phyloP scores from a whole-genome alignment of 2,797 vertebrate genomes.

The Enteromius paludinosus region DNA sequence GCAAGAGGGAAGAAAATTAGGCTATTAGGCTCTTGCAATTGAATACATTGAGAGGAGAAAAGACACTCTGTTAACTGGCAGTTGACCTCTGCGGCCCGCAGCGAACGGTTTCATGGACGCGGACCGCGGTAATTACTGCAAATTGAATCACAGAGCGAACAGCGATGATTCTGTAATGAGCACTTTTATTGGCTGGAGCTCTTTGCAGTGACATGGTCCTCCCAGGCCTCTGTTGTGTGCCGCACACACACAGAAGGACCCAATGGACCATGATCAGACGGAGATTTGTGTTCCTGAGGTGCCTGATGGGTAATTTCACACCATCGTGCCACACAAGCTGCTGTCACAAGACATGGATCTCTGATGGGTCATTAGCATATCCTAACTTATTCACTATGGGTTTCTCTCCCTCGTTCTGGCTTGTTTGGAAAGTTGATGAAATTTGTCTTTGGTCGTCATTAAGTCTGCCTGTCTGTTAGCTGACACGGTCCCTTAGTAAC shows the following conservation, averaged over 20 bases:
- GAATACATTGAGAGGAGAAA: slow-evolving; percentile 89
- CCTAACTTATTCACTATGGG: slow-evolving; percentile 57
- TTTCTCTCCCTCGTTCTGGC: slow-evolving; percentile 47
- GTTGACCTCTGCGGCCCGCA: slow-evolving; percentile 93
- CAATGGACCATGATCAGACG: slow-evolving; percentile 58
- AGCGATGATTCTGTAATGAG: slow-evolving; percentile 91
- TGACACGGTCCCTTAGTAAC: slow-evolving; percentile 78
- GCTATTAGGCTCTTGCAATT: slow-evolving; percentile 91
- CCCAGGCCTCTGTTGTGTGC: slow-evolving; percentile 29
- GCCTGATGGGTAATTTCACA: slow-evolving; percentile 67
- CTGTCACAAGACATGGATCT: slow-evolving; percentile 55
- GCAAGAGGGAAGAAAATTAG: slow-evolving; percentile 85
- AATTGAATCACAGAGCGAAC: slow-evolving; percentile 89
- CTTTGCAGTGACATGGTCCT: slow-evolving; percentile 67
- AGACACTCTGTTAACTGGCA: slow-evolving; percentile 88
- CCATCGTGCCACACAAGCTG: slow-evolving; percentile 61
- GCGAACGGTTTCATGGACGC: slow-evolving; percentile 85
- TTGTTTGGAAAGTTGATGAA: slow-evolving; percentile 79
- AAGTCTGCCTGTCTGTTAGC: slow-evolving; percentile 81
- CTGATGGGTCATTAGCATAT: slow-evolving; percentile 67
- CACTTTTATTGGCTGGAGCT: slow-evolving; percentile 90
- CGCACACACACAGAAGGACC: slow-evolving; percentile 42
- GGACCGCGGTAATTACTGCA: slow-evolving; percentile 92
- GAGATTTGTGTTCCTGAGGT: slow-evolving; percentile 61
- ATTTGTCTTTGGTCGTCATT: slow-evolving; percentile 81